phyloP scores from a whole-genome alignment of 2,797 vertebrate genomes.

The Rhyacichthys aspro region DNA sequence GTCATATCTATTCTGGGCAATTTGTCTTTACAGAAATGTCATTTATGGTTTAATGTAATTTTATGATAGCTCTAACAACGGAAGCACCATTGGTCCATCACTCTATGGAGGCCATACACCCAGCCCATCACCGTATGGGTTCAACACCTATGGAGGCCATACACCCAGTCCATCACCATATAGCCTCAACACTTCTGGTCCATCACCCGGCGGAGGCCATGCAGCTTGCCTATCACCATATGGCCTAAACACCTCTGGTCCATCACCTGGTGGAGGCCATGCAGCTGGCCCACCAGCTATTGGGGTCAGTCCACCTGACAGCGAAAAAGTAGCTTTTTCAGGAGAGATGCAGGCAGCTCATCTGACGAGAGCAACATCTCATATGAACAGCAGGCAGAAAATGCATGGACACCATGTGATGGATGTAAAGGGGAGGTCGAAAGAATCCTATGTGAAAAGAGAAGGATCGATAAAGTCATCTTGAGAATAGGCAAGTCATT shows the following conservation, averaged over 20 bases:
- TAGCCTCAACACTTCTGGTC: neutral
- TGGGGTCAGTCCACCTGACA: neutral
- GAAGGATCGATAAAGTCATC: conserved; percentile 9
- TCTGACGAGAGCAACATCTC: too few relatives aligned
- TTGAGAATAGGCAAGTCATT: conserved; percentile 21
- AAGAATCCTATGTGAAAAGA: too few relatives aligned
- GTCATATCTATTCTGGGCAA: conserved; percentile 10
- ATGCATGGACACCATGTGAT: conserved; percentile 16
- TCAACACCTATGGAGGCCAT: too few relatives aligned
- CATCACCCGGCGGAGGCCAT: too few relatives aligned
- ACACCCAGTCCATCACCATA: too few relatives aligned
- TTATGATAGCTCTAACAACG: conserved; percentile 3
- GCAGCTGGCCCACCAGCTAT: neutral
- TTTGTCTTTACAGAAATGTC: conserved; percentile 9
- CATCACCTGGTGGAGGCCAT: neutral
- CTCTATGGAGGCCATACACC: conserved; percentile 2
- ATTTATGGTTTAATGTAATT: conserved; percentile 4
- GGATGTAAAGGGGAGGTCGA: conserved; percentile 10
- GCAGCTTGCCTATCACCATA: too few relatives aligned
- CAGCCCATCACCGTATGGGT: neutral
- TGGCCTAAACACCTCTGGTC: too few relatives aligned
- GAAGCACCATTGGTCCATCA: conserved; percentile 2
- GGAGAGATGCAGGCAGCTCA: neutral
- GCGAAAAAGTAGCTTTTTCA: neutral
- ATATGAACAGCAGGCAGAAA: too few relatives aligned